These are phyloP conservation scores for Labroides dimidiatus DNA, from an alignment of 2,797 vertebrate species.

Conservation along the genomic window DNA sequence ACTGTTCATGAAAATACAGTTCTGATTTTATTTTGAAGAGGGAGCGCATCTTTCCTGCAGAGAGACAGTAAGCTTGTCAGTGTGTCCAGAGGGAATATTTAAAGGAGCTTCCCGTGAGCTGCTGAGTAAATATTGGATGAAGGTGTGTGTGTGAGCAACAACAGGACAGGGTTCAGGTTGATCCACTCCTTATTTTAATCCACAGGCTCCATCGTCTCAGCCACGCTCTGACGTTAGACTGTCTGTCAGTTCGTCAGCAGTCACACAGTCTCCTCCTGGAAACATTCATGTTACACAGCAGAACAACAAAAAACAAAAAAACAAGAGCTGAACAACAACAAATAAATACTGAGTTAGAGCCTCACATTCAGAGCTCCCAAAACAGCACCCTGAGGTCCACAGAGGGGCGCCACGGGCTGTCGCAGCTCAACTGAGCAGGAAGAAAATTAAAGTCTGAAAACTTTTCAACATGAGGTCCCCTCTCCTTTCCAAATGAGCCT, in stretches of 20 bases:
- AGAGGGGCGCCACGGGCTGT: too few relatives aligned
- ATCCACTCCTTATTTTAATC: slow-evolving; percentile 47
- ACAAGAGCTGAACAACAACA: slow-evolving; percentile 31
- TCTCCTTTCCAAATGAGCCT: neutral
- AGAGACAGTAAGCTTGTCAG: neutral
- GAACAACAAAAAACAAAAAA: slow-evolving; percentile 21
- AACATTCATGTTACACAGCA: neutral
- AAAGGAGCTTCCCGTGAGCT: slow-evolving; percentile 19
- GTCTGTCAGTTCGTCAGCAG: too few relatives aligned
- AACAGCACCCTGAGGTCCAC: too few relatives aligned
- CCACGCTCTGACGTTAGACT: neutral
- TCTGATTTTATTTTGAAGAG: neutral
- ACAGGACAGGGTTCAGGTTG: neutral
- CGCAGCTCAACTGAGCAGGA: too few relatives aligned
- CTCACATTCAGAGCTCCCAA: slow-evolving; percentile 8
- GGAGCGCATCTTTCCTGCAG: neutral
- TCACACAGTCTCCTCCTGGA: too few relatives aligned
- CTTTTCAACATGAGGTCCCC: too few relatives aligned
- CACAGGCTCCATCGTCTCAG: neutral
- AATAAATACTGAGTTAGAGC: slow-evolving; percentile 40
- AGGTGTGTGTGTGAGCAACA: slow-evolving; percentile 37
- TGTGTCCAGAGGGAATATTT: slow-evolving; percentile 20
- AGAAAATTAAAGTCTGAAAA: too few relatives aligned
- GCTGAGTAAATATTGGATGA: slow-evolving; percentile 65
- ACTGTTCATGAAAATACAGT: neutral